A percentile compares a stretch with the other conserved stretches of the same genome.
These are phyloP conservation scores for Lutjanus erythropterus DNA, from an alignment of 2,113 vertebrate species.

Conservation along the genomic window DNA sequence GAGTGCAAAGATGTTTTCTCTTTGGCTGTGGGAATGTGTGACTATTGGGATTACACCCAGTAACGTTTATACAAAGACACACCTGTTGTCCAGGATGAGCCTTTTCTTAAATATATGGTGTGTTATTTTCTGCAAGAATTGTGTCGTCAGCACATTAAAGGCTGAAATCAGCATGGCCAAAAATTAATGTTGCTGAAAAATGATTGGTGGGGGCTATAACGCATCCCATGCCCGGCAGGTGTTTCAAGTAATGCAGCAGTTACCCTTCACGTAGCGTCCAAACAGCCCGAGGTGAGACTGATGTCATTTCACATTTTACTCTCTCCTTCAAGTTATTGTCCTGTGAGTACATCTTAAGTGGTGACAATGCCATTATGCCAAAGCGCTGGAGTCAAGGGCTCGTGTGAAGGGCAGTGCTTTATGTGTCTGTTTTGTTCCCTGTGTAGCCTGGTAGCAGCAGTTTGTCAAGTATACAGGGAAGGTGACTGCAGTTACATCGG, in stretches of 20 bases:
- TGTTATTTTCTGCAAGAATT: not conserved
- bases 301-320: slow-evolving; percentile 12
- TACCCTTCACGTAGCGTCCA: slow-evolving; percentile 33
- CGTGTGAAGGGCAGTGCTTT: slow-evolving; percentile 76
- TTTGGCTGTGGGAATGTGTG: not conserved
- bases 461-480: slow-evolving; percentile 86
- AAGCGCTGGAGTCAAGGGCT: slow-evolving; percentile 64
- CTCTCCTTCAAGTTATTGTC: slow-evolving; percentile 37
- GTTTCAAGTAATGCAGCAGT: slow-evolving; percentile 37
- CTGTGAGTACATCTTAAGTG: slow-evolving; percentile 42
- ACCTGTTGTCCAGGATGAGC: slow-evolving; percentile 7
- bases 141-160: slow-evolving; percentile 11
- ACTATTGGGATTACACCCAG: not conserved
- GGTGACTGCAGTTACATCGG: slow-evolving; percentile 73
- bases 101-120: not conserved
- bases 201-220: slow-evolving; percentile 2
- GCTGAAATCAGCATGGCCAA: slow-evolving; percentile 28
- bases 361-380: slow-evolving; percentile 45
- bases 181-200: slow-evolving; percentile 41
- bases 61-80: not conserved
- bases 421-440: slow-evolving; percentile 63
- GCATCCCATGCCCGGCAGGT: slow-evolving; percentile 5
- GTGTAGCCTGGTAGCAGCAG: slow-evolving; percentile 81
- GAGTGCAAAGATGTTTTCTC: slow-evolving; percentile 5
- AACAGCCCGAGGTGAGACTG: slow-evolving; percentile 26